Evolutionary conservation across 2,113 vertebrate species (phyloP).

Genomic region (Channa maculata): DNA sequence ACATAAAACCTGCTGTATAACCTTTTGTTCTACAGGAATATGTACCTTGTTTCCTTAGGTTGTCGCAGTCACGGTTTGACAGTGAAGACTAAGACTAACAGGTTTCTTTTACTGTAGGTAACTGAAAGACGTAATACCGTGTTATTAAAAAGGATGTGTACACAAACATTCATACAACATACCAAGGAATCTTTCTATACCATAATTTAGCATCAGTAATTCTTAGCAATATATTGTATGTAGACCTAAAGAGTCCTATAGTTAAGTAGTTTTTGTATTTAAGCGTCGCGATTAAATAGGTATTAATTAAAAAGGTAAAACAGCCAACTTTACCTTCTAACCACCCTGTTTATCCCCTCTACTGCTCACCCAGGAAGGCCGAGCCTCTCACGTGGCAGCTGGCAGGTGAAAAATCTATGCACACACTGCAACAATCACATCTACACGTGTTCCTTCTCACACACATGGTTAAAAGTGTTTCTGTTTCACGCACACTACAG

Average conservation of each 20-base stretch:
- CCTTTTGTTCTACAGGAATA: neutral
- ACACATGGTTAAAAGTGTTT: slow-evolving; percentile 15
- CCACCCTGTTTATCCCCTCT: slow-evolving; percentile 27
- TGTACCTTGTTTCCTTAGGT: neutral
- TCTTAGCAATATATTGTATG: too few relatives aligned
- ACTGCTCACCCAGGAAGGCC: slow-evolving; percentile 51
- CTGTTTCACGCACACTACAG: slow-evolving; percentile 31
- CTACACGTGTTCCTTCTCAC: slow-evolving; percentile 36
- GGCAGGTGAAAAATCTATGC: slow-evolving; percentile 27
- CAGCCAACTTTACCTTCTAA: slow-evolving; percentile 32
- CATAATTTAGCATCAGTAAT: too few relatives aligned
- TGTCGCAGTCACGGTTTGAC: too few relatives aligned
- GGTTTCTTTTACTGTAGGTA: too few relatives aligned
- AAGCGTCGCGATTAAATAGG: too few relatives aligned
- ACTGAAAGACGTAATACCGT: too few relatives aligned
- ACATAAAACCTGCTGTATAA: neutral
- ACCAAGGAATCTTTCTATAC: too few relatives aligned
- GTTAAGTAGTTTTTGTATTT: neutral
- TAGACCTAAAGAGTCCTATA: too few relatives aligned
- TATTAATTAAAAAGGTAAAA: slow-evolving; percentile 6
- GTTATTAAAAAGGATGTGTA: too few relatives aligned
- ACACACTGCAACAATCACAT: slow-evolving; percentile 14
- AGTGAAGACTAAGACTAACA: too few relatives aligned
- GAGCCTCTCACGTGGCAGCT: slow-evolving; percentile 43
- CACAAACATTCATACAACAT: too few relatives aligned